phyloP scores from a whole-genome alignment of 2,797 vertebrate species.

The Micromesistius poutassou region DNA sequence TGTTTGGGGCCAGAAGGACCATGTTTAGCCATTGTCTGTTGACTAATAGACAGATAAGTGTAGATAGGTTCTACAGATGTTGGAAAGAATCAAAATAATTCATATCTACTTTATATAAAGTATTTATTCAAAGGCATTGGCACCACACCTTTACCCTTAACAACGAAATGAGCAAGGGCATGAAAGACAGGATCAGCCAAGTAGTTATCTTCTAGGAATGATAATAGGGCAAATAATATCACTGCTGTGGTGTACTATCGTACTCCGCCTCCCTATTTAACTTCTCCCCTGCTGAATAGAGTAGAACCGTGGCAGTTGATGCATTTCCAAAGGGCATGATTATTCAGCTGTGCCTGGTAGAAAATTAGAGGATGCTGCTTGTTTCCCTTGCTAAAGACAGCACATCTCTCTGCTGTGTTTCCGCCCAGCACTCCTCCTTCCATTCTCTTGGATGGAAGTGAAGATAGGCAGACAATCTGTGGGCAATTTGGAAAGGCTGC shows the following conservation, averaged over 20 bases:
- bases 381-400: conserved; percentile 15
- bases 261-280: conserved; percentile 13
- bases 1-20: not conserved
- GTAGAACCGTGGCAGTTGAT: conserved; percentile 17
- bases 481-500: conserved; percentile 40
- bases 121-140: too few species aligned
- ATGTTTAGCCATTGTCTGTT: not conserved
- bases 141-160: not conserved
- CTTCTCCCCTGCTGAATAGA: not conserved
- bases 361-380: conserved; percentile 61
- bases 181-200: not conserved
- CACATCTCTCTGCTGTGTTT: conserved; percentile 11
- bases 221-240: not conserved
- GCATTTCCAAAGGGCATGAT: conserved; percentile 49
- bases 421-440: conserved; percentile 22
- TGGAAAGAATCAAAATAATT: not conserved
- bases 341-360: conserved; percentile 50
- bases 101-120: not conserved
- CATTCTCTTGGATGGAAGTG: conserved; percentile 32
- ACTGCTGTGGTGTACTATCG: conserved; percentile 13
- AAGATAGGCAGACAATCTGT: conserved; percentile 35
- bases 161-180: not conserved
- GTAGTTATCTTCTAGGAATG: not conserved
- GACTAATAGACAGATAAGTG: not conserved
- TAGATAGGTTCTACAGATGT: not conserved